Evolutionary conservation across 2,113 vertebrate genomes (phyloP).

Genomic region (Aegotheles bennettii): DNA sequence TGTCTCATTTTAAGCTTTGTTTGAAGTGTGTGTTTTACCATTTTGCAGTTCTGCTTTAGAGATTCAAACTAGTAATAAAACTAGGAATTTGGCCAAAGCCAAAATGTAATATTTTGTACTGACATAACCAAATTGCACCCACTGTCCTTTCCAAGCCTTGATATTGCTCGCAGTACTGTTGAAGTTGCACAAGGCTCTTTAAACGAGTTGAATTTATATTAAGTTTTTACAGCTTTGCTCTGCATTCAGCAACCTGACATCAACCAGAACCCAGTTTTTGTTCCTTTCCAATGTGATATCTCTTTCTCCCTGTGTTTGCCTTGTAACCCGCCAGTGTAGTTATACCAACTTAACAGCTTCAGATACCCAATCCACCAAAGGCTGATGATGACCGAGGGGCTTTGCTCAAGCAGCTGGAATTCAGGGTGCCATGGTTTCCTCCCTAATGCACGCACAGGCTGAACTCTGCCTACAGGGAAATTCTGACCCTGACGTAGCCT

Average conservation of each 20-base stretch:
- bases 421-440: not conserved
- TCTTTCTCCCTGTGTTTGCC: not conserved
- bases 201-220: not conserved
- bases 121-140: not conserved
- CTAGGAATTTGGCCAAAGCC: not conserved
- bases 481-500: not conserved
- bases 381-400: not conserved
- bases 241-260: not conserved
- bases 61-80: not conserved
- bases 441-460: not conserved
- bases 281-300: accelerated
- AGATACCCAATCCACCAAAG: not conserved
- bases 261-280: not conserved
- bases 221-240: not conserved
- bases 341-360: not conserved
- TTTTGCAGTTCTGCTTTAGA: not conserved
- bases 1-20: not conserved
- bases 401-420: not conserved
- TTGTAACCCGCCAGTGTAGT: not conserved
- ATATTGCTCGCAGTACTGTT: not conserved
- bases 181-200: not conserved
- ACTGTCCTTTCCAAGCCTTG: not conserved
- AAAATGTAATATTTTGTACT: not conserved
- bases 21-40: not conserved
- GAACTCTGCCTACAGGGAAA: not conserved